phyloP scores from a whole-genome alignment of 2,797 vertebrate species.

The Heteromormyrus szaboi region DNA sequence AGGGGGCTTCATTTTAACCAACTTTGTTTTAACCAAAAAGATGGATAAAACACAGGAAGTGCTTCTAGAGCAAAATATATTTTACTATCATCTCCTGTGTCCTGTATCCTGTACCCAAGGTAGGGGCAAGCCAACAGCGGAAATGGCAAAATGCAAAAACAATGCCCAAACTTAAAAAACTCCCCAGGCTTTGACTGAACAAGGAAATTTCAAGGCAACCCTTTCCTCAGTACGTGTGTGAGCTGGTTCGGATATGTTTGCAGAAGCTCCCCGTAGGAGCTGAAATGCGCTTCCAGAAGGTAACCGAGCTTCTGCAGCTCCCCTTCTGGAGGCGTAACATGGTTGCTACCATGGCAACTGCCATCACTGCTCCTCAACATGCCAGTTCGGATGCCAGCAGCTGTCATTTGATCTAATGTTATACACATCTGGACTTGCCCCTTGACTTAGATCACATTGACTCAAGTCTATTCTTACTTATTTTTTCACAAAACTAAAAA shows the following conservation, averaged over 20 bases:
- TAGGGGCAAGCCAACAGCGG: constrained; percentile 29
- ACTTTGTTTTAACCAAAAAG: background rate
- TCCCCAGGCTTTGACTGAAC: background rate
- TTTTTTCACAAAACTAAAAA: background rate
- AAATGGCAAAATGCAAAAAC: constrained; percentile 22
- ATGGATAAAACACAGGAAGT: background rate
- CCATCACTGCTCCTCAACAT: constrained; percentile 19
- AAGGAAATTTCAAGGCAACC: background rate
- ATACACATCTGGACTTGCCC: constrained; percentile 12
- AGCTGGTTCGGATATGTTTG: constrained; percentile 10
- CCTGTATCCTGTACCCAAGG: constrained; percentile 26
- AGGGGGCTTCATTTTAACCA: background rate
- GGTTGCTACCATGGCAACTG: constrained; percentile 36
- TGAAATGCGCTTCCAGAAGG: constrained; percentile 20
- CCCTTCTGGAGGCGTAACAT: constrained; percentile 21
- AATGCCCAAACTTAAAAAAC: background rate
- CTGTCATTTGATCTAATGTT: background rate
- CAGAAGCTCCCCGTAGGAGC: constrained; percentile 17
- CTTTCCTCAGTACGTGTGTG: background rate
- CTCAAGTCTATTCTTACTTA: constrained; percentile 25
- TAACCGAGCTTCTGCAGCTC: constrained; percentile 17
- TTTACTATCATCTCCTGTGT: constrained; percentile 44
- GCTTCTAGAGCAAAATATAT: constrained; percentile 15
- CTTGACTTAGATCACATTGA: constrained; percentile 20
- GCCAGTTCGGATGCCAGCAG: constrained; percentile 20